Percentiles rank a stretch among this genome's conserved stretches.
Conservation (phyloP, 2,888 invertebrate genomes). For the Oligia fasciuncula region DNA sequence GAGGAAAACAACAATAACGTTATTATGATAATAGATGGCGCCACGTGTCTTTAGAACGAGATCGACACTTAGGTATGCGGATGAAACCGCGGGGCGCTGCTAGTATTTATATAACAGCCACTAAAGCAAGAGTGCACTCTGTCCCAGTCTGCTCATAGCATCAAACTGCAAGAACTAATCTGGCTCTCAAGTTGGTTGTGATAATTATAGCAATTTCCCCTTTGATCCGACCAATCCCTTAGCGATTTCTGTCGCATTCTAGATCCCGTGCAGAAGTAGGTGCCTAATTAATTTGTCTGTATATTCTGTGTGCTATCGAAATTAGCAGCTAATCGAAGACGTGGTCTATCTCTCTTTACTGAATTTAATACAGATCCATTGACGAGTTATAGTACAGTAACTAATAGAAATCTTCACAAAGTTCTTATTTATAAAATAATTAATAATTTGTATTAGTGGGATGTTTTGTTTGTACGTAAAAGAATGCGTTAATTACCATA, state of each 20-base stretch:
- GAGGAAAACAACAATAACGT: no score
- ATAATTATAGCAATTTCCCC: neutral
- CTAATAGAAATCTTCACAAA: neutral
- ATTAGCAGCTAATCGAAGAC: neutral
- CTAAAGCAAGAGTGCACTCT: neutral
- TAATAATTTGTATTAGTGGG: neutral
- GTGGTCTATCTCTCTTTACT: neutral
- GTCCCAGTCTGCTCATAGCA: neutral
- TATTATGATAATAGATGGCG: no score
- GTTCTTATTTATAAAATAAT: neutral
- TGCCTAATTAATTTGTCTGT: neutral
- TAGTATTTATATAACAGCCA: neutral
- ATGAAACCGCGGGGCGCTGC: no score
- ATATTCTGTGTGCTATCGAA: neutral
- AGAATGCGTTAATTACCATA: slow-evolving; percentile 63
- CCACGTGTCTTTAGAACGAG: no score
- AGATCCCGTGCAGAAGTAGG: neutral
- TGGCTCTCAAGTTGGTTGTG: neutral
- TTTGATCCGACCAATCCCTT: neutral
- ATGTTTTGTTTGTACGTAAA: neutral
- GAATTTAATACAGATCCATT: neutral
- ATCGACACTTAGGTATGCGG: no score
- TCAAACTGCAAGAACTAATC: slow-evolving; percentile 1
- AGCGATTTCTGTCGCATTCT: neutral
- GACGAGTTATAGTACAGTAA: no score